Evolutionary conservation across 2,113 vertebrate genomes (phyloP), one percentile per base, ranked within the genome.

Genomic region (Callipepla californica): DNA sequence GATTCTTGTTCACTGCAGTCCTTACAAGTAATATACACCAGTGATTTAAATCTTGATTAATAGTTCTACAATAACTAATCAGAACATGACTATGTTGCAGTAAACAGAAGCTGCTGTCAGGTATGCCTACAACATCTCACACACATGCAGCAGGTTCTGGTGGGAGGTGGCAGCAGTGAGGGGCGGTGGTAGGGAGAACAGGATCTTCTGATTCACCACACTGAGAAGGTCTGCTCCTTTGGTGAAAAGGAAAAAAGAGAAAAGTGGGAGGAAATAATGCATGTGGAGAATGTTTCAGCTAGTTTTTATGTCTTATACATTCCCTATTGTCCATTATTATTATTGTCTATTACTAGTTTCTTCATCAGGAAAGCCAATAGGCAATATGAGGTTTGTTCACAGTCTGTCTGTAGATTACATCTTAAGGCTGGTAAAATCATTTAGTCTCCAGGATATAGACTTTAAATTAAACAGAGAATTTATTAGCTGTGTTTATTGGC

Each of bases 131-230:
- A 28, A 5, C n/a, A 9, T 44, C 38, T 21, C 8, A 36, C 13
- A 5, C 8, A 48, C 5, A 7, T 69, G 22, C 45, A 25, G 45
- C 16, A 26, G 17, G 14, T 32, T 12, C 45, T 34, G 10, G 11
- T 9, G 19, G 23, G 51, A n/a, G 28, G 7, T 77, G 34, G 3
- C 21, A 30, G 12, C 17, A 8, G 13, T 50, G 74, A 44, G 8
- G 44, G 73, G 26, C 0, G 0, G 9, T 21, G 15, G 8, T 8
- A 7, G 5, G 7, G 73, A 34, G 5, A 67, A 2, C 26, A 2
- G 12, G 7, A 73, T 57, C 28, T 82, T 9, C 18, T 18, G 44
- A 22, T 36, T 87, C 42, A 38, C 42, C 26, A 25, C 28, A 81
- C 55, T 18, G 21, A n/a, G 32, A 58, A 58, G 10, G 17, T 57